Evolutionary conservation across 2,888 invertebrate species (phyloP).

Genomic region (Litoditis marina): DNA sequence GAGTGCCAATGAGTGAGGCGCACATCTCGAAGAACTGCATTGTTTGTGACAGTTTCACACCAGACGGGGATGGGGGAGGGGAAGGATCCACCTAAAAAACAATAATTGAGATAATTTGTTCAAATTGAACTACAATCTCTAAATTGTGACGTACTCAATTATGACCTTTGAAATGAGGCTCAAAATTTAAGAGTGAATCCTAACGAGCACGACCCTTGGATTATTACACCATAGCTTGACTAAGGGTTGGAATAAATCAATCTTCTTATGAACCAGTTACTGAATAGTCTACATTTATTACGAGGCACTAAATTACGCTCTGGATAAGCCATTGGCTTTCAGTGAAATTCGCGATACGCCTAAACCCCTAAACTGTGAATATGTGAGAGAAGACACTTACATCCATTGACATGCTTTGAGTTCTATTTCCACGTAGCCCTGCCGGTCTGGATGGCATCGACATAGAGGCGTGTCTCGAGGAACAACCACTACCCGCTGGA

Average conservation of each 20-base stretch:
- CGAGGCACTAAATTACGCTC: too few species aligned
- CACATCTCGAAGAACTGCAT: conserved; percentile 99
- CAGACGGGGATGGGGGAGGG: conserved; percentile 52
- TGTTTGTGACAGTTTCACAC: conserved; percentile 75
- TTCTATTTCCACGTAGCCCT: conserved; percentile 49
- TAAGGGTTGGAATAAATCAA: too few species aligned
- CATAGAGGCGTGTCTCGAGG: conserved; percentile 61
- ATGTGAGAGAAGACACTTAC: conserved; percentile 11
- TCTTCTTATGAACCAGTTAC: too few species aligned
- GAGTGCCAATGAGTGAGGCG: conserved; percentile 91
- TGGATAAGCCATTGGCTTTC: too few species aligned
- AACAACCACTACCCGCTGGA: conserved; percentile 50
- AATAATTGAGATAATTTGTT: too few species aligned
- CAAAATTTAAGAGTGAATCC: too few species aligned
- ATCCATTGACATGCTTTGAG: conserved; percentile 43
- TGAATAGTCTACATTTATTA: too few species aligned
- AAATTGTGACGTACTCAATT: too few species aligned
- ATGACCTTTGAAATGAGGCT: too few species aligned
- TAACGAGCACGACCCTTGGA: too few species aligned
- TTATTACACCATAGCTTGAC: background rate
- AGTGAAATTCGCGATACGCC: background rate
- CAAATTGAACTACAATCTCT: too few species aligned
- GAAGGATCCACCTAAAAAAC: conserved; percentile 38
- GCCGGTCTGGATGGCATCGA: conserved; percentile 57
- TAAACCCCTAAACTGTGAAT: background rate